Percentiles rank a stretch among this genome's conserved stretches.
Conservation (phyloP, 2,888 invertebrate genomes). For the Torymus tubicola region DNA sequence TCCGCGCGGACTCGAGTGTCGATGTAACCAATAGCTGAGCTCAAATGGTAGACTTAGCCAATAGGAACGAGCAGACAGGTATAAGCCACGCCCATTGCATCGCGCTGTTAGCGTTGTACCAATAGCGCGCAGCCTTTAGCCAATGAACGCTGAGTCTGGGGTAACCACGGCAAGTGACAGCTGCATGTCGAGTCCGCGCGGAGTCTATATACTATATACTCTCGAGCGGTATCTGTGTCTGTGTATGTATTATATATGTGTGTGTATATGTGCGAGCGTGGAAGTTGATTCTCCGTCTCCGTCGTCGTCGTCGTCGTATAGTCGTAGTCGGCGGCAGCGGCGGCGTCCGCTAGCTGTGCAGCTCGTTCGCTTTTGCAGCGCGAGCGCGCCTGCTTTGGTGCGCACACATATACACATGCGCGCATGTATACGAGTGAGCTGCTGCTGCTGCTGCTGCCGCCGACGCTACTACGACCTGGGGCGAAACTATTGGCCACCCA, state of each 20-base stretch:
- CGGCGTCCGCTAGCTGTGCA: background rate
- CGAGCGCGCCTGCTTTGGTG: too few species aligned
- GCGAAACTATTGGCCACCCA: conserved; percentile 76
- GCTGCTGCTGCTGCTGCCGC: conserved; percentile 25
- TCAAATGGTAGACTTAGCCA: conserved; percentile 64
- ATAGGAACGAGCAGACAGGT: conserved; percentile 48
- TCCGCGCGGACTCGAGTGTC: conserved; percentile 53
- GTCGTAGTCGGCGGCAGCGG: too few species aligned
- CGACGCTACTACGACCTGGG: conserved; percentile 57
- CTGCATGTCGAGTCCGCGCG: conserved; percentile 68
- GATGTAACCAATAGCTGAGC: conserved; percentile 61
- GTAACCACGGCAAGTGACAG: conserved; percentile 38
- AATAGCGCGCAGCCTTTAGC: conserved; percentile 62
- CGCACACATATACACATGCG: too few species aligned
- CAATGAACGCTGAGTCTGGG: conserved; percentile 58
- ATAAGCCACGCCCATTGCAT: background rate
- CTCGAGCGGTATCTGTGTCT: background rate
- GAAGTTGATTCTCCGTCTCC: conserved; percentile 14
- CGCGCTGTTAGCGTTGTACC: conserved; percentile 61
- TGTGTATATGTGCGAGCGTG: background rate
- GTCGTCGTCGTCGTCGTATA: conserved; percentile 3
- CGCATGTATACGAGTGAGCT: too few species aligned
- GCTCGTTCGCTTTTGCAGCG: conserved; percentile 48
- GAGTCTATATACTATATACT: conserved; percentile 60
- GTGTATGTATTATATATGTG: background rate